Evolutionary conservation across 2,888 invertebrate species (phyloP).

Genomic region (Horisme vitalbata): DNA sequence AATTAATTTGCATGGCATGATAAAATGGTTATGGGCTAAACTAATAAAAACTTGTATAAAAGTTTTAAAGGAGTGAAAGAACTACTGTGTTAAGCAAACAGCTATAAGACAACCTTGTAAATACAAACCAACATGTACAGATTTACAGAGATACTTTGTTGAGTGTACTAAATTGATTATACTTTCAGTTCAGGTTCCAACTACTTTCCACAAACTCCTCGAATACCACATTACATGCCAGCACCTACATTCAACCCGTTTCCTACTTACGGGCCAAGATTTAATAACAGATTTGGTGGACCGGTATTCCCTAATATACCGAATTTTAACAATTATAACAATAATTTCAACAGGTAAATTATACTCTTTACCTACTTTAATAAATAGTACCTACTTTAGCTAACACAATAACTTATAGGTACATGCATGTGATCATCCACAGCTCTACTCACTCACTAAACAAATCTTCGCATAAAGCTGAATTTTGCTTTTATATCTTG

Average conservation of each 20-base stretch:
- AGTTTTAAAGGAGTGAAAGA: neutral
- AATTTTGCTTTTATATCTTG: neutral
- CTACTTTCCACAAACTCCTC: constrained; percentile 22
- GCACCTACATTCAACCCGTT: constrained; percentile 7
- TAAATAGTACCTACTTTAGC: neutral
- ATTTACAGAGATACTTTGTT: neutral
- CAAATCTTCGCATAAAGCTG: constrained; percentile 12
- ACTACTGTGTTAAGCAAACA: neutral
- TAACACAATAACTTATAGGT: neutral
- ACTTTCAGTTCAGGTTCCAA: constrained; percentile 26
- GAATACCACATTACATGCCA: constrained; percentile 16
- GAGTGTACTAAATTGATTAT: constrained; percentile 20
- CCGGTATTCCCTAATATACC: neutral
- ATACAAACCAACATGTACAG: neutral
- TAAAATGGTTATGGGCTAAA: neutral
- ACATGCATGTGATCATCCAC: constrained; percentile 1
- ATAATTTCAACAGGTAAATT: constrained; percentile 16
- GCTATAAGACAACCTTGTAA: neutral
- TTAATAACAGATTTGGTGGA: neutral
- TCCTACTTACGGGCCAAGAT: neutral
- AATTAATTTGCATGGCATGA: neutral
- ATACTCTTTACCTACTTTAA: neutral
- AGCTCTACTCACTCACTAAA: constrained; percentile 12
- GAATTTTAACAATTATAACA: constrained; percentile 1
- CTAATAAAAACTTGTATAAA: neutral